Base-by-base conservation (phyloP, 2,113 vertebrate genomes). In the Aplodontia rufa region DNA sequence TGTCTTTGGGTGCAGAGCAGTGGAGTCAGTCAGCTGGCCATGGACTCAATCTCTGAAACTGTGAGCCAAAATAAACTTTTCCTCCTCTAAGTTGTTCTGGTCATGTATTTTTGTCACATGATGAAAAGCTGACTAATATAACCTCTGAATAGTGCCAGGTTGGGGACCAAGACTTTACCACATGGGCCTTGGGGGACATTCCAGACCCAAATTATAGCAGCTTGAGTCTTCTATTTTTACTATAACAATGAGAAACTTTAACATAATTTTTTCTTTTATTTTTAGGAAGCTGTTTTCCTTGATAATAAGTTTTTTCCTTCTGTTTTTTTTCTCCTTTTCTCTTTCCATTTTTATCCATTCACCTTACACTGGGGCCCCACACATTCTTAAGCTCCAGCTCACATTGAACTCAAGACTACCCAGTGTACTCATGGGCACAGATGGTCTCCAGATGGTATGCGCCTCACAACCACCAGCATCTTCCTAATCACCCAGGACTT, bases 211-310 rank as follows among this genome's bases (percentile, higher is more conserved):
- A 79, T 6, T 24, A 12, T 60, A 79, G 26, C 75, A 40, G 26
- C 45, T 30, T 32, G 47, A 37, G 53, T 72, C 42, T 88, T 86
- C n/a, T 66, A 68, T 58, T 72, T 87, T 87, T n/a, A n/a, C 6
- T 16, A 5, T 37, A 42, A 69, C 94, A 93, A 24, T 11, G 62
- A 22, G 28, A 79, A 87, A 60, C 20, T 28, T 66, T 47, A 16
- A 28, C 6, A 4, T 30, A 7, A n/a, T 60, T 42, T 42, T 13
- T 60, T 49, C 42, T 13, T 55, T 7, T 51, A 51, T 87, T 87
- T 75, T 87, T 83, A 14, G 49, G 55, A 95, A 90, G 9, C 2
- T 51, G 13, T 84, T 88, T 92, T 51, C 71, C n/a, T 95, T 83
- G 49, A 26, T 87, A 22, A 68, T 51, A 68, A 60, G 30, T 28